These are phyloP conservation scores for Brachionus asplanchnoidis DNA, from an alignment of 1,140 invertebrate genomes.

Conservation along the genomic window DNA sequence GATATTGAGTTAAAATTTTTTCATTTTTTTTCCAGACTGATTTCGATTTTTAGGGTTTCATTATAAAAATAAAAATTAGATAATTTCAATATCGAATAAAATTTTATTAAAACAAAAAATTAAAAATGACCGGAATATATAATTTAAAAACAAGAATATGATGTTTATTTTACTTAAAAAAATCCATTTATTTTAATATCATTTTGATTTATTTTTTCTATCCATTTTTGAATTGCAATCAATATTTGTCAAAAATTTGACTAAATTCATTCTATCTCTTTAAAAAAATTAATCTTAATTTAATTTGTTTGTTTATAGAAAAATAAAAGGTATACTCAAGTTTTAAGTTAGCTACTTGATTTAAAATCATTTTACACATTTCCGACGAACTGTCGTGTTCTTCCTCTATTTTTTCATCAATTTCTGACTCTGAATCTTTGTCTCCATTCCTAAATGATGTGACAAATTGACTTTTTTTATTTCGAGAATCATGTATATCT, in stretches of 20 bases:
- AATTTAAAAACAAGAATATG: neutral
- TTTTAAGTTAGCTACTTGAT: neutral
- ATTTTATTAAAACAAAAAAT: neutral
- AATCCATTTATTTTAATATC: neutral
- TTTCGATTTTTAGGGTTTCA: too few species aligned
- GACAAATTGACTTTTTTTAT: neutral
- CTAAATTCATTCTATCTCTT: slow-evolving; percentile 23
- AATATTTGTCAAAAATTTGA: slow-evolving; percentile 12
- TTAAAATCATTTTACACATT: slow-evolving; percentile 9
- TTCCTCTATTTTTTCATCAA: neutral
- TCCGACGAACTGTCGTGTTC: neutral
- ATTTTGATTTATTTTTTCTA: neutral
- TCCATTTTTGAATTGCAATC: neutral
- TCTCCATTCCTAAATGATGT: neutral
- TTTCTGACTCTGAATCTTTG: neutral
- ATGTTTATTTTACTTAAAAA: neutral
- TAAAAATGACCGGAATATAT: neutral
- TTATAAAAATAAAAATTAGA: too few species aligned
- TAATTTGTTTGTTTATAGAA: too few species aligned
- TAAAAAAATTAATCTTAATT: neutral
- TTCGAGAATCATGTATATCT: neutral
- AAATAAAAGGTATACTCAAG: neutral
- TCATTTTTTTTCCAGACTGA: too few species aligned
- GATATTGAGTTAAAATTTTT: too few species aligned
- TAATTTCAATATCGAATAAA: too few species aligned